Conservation (phyloP, 2,113 vertebrate species). For the Phylloscopus trochiloides region DNA sequence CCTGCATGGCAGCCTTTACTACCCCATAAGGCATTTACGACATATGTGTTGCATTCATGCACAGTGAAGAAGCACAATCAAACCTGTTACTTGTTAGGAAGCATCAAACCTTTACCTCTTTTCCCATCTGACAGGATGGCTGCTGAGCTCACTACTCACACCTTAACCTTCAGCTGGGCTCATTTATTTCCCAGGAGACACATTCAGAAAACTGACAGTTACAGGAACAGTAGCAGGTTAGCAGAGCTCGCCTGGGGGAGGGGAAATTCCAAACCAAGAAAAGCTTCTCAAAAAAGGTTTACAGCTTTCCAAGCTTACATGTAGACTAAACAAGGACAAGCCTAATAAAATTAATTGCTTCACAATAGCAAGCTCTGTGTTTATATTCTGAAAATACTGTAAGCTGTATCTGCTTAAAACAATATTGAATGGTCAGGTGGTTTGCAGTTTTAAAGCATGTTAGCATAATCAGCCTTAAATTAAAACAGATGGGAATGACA, state of each 20-base stretch:
- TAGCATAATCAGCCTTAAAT: slow-evolving; percentile 70
- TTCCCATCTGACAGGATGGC: not conserved
- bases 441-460: slow-evolving; percentile 7
- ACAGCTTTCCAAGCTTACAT: slow-evolving; percentile 30
- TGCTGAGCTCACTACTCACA: not conserved
- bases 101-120: not conserved
- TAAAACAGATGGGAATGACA: slow-evolving; percentile 73
- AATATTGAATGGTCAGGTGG: slow-evolving; percentile 51
- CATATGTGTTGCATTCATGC: not conserved
- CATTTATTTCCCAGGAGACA: slow-evolving; percentile 34
- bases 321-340: slow-evolving; percentile 20
- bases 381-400: slow-evolving; percentile 26
- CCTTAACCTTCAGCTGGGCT: slow-evolving; percentile 36
- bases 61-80: not conserved
- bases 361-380: slow-evolving; percentile 50
- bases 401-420: slow-evolving; percentile 27
- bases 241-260: not conserved
- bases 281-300: slow-evolving; percentile 38
- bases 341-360: slow-evolving; percentile 47
- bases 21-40: not conserved
- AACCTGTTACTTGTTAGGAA: not conserved
- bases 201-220: not conserved
- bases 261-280: slow-evolving; percentile 1
- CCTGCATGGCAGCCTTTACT: not conserved
- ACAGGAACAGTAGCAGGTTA: slow-evolving; percentile 13